These are phyloP conservation scores for Pungitius pungitius DNA, from an alignment of 2,113 vertebrate species.

Conservation along the genomic window DNA sequence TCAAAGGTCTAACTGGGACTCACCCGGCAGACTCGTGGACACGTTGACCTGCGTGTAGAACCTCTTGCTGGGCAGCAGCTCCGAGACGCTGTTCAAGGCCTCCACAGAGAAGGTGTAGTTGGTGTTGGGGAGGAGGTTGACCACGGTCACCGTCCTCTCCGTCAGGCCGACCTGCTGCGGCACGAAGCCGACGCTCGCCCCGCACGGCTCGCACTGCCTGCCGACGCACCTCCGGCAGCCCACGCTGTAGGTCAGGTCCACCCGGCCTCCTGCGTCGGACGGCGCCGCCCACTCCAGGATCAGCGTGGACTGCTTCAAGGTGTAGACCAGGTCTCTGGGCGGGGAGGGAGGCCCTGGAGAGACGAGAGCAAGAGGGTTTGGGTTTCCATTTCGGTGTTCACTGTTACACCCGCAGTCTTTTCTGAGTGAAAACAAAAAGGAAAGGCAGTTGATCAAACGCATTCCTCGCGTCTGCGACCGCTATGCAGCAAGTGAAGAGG, in stretches of 20 bases:
- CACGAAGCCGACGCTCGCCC: conserved; percentile 87
- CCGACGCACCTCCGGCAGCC: conserved; percentile 83
- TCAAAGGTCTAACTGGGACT: conserved; percentile 27
- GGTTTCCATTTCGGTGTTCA: not conserved
- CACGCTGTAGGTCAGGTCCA: conserved; percentile 90
- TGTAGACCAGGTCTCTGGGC: conserved; percentile 88
- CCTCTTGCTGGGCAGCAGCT: conserved; percentile 79
- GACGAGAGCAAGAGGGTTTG: not conserved
- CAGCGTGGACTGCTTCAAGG: conserved; percentile 87
- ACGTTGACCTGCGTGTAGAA: conserved; percentile 89
- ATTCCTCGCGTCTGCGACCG: not conserved
- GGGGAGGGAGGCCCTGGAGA: conserved; percentile 89
- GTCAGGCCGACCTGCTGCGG: conserved; percentile 90
- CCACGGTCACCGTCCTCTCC: conserved; percentile 87
- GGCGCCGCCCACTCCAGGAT: conserved; percentile 89
- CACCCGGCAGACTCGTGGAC: conserved; percentile 88
- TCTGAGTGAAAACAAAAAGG: not conserved
- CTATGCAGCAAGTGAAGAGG: conserved; percentile 5
- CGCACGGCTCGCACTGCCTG: conserved; percentile 85
- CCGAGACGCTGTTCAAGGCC: conserved; percentile 91
- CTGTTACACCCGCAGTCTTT: not conserved
- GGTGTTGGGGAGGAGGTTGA: conserved; percentile 89
- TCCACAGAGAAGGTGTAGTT: conserved; percentile 92
- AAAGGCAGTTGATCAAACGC: conserved; percentile 5
- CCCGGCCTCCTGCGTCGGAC: conserved; percentile 84